phyloP scores from a whole-genome alignment of 1,140 invertebrate species.

The Medauroidea extradentata region DNA sequence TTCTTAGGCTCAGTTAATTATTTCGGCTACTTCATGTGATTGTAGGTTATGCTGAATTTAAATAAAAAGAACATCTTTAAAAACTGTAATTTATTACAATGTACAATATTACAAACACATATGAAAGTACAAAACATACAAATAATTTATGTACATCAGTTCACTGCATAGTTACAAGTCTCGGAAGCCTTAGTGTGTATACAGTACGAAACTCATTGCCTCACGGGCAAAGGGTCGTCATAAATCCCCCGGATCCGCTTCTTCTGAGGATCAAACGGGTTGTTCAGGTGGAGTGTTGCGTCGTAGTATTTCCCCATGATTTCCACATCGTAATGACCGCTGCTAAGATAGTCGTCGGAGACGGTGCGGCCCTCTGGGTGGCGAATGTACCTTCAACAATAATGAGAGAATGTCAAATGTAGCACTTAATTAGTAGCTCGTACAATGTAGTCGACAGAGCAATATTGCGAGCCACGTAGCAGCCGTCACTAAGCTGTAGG shows the following conservation, averaged over 20 bases:
- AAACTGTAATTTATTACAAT: too few species aligned
- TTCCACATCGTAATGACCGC: constrained; percentile 74
- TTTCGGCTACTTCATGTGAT: too few species aligned
- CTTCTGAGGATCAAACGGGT: constrained; percentile 75
- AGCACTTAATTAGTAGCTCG: not conserved
- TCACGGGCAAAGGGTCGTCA: constrained; percentile 18
- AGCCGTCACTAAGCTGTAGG: too few species aligned
- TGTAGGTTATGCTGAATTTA: too few species aligned
- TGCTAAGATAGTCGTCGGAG: constrained; percentile 60
- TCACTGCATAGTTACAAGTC: not conserved
- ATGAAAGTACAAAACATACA: too few species aligned
- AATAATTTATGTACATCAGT: not conserved
- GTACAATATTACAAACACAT: too few species aligned
- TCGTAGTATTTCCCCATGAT: constrained; percentile 66
- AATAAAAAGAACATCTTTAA: too few species aligned
- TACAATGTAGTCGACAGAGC: not conserved
- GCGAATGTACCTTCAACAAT: constrained; percentile 46
- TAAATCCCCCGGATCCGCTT: constrained; percentile 48
- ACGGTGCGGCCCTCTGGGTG: constrained; percentile 54
- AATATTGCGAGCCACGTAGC: too few species aligned
- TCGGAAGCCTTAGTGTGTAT: too few species aligned
- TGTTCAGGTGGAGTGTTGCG: constrained; percentile 63
- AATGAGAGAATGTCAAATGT: not conserved
- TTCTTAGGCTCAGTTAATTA: too few species aligned
- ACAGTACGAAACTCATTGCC: too few species aligned